Percentiles rank a stretch among this genome's conserved stretches.
These are phyloP conservation scores for Bucco capensis DNA, from an alignment of 2,113 vertebrate species.

Conservation along the genomic window DNA sequence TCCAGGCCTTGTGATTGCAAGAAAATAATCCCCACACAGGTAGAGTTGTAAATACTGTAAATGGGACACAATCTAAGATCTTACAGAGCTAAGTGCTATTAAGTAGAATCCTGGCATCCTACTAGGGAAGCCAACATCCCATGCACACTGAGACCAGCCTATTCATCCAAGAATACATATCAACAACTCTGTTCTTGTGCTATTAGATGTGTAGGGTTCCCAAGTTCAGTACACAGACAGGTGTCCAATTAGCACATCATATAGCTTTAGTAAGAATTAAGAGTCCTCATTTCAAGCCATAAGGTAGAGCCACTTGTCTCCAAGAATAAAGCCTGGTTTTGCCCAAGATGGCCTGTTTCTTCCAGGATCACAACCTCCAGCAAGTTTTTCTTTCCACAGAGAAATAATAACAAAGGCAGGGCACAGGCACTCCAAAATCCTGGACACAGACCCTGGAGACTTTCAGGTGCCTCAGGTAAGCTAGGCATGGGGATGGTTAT, in stretches of 20 bases:
- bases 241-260: not conserved
- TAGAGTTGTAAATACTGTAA: not conserved
- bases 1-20: not conserved
- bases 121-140: not conserved
- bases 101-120: not conserved
- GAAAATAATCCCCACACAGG: not conserved
- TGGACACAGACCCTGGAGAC: not conserved
- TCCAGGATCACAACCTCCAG: not conserved
- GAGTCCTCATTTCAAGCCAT: not conserved
- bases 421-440: not conserved
- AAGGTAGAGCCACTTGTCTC: not conserved
- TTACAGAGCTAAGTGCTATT: not conserved
- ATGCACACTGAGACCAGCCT: not conserved
- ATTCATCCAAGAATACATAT: not conserved
- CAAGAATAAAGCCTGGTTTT: not conserved
- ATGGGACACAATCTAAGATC: not conserved
- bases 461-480: not conserved
- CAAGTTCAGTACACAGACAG: not conserved
- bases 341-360: not conserved
- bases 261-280: not conserved
- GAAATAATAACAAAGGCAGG: not conserved
- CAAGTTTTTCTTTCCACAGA: not conserved
- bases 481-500: rapidly evolving
- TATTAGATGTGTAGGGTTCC: not conserved
- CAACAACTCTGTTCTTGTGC: not conserved